Percentiles rank a stretch among this genome's conserved stretches.
Conservation (phyloP, 2,113 vertebrate species). For the Ovis aries region ARS-UI_Ramb_v3.0 NC_056072.1:48940001-48940500, state of each 20-base stretch:
- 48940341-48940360: background rate
- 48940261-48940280: background rate
- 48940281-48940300: background rate
- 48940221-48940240: background rate
- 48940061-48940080: background rate
- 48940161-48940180: background rate
- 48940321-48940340: background rate
- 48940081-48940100: background rate
- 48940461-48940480: background rate
- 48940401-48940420: background rate
- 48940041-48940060: background rate
- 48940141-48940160: background rate
- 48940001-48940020: background rate
- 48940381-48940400: background rate
- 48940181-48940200: background rate
- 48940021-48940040: background rate
- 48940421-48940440: background rate
- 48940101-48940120: background rate
- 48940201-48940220: background rate
- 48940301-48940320: background rate
- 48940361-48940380: background rate
- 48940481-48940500: background rate
- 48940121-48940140: background rate
- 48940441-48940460: background rate
- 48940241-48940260: background rate